These are phyloP conservation scores for Ophthalmolycus amberensis DNA, from an alignment of 2,113 vertebrate species.

Conservation along the genomic window DNA sequence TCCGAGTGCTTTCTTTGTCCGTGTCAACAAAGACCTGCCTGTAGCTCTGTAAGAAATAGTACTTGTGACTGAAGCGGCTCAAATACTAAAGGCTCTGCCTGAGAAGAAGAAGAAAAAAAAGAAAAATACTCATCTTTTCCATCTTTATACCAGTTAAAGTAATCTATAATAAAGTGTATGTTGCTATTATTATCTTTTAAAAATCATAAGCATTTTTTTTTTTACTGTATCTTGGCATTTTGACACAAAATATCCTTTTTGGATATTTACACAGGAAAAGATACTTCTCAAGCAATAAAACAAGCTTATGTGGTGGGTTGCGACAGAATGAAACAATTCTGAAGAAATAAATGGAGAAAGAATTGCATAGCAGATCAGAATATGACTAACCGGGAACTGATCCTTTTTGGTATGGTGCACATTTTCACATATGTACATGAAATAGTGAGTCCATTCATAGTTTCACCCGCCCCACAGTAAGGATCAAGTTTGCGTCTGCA, in stretches of 20 bases:
- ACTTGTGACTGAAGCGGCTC: slow-evolving; percentile 91
- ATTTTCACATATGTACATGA: slow-evolving; percentile 84
- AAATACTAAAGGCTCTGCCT: slow-evolving; percentile 93
- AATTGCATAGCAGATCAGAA: slow-evolving; percentile 97
- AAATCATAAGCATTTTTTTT: slow-evolving; percentile 85
- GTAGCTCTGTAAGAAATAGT: slow-evolving; percentile 65
- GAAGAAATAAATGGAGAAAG: slow-evolving; percentile 83
- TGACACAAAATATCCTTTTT: slow-evolving; percentile 80
- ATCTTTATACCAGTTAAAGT: slow-evolving; percentile 87
- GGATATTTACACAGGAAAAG: slow-evolving; percentile 85
- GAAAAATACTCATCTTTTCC: slow-evolving; percentile 75
- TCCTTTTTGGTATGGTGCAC: slow-evolving; percentile 91
- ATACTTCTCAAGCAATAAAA: slow-evolving; percentile 86
- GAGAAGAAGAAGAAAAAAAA: slow-evolving; percentile 83
- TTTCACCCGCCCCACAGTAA: slow-evolving; percentile 80
- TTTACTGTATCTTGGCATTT: slow-evolving; percentile 83
- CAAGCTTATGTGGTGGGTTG: slow-evolving; percentile 89
- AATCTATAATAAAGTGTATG: slow-evolving; percentile 87
- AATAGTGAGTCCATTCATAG: slow-evolving; percentile 82
- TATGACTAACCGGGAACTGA: slow-evolving; percentile 85
- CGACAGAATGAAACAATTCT: slow-evolving; percentile 85
- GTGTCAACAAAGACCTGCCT: slow-evolving; percentile 52
- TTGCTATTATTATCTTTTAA: slow-evolving; percentile 82
- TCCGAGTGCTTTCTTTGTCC: slow-evolving; percentile 50
- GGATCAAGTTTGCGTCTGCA: slow-evolving; percentile 70